Evolutionary conservation across 2,113 vertebrate genomes (phyloP).

Genomic region (Furnarius figulus): DNA sequence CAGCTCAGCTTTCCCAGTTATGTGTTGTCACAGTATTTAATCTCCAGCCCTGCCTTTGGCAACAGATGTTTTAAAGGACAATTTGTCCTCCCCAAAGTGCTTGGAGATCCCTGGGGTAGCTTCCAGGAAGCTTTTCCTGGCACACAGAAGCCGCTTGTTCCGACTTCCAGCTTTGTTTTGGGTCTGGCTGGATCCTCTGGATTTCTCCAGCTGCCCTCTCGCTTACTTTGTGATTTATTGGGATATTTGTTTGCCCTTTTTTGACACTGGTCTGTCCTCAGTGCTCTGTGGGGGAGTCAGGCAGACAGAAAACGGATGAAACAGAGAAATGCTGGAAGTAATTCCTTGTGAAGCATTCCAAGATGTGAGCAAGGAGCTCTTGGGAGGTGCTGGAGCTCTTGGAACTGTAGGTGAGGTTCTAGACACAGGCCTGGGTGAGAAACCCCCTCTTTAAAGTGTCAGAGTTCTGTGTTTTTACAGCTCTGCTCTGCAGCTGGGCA

Average conservation of each 20-base stretch:
- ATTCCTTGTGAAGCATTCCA: not conserved
- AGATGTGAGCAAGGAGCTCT: accelerated
- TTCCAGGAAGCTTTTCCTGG: not conserved
- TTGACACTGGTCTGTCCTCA: not conserved
- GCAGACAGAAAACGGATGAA: not conserved
- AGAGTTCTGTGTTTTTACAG: not conserved
- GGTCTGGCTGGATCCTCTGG: not conserved
- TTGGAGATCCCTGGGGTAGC: not conserved
- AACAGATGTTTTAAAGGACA: not conserved
- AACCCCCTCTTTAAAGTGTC: not conserved
- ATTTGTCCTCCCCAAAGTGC: not conserved
- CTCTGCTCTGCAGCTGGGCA: not conserved
- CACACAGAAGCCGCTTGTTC: not conserved
- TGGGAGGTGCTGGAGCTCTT: not conserved
- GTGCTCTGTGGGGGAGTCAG: not conserved
- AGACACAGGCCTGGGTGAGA: not conserved
- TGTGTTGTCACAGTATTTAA: not conserved
- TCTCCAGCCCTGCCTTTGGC: not conserved
- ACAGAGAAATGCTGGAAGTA: not conserved
- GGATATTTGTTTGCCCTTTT: not conserved
- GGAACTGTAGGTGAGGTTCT: not conserved
- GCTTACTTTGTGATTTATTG: not conserved
- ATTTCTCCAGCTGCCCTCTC: constrained; percentile 1
- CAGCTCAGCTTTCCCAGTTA: not conserved
- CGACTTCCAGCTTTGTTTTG: not conserved